Base-by-base conservation (phyloP, 2,113 vertebrate genomes). In the Lepus timidus region DNA sequence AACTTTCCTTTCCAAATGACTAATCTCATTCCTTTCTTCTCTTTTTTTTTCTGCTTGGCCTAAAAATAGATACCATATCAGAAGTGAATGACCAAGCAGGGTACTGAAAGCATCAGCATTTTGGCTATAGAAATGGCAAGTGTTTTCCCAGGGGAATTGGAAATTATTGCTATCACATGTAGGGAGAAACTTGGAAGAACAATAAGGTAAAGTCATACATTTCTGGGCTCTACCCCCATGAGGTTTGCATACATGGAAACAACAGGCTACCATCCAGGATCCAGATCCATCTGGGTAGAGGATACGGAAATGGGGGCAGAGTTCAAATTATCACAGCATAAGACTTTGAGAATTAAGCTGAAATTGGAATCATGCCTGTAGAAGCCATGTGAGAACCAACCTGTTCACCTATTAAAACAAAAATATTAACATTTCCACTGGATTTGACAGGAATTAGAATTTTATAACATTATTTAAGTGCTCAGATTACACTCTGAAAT, bases 111-210 rank as follows among this genome's bases (percentile, higher is more conserved):
- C 33, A 20, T 31, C 14, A 75, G 39, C 16, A 16, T 84, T 94
- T 36, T 49, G 49, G n/a, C 36, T 82, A 33, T 51, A 90, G 33
- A 90, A 90, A 25, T 64, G 39, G 75, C 81, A 90, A 58, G 44
- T 52, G 25, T 9, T 90, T 25, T 20, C 19, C 19, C 16, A 71
- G 68, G 16, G 16, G 25, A 61, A 75, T 44, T 87, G 52, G 65
- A 91, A 91, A 75, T 29, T 49, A 17, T 13, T 81, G 17, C 67
- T 16, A n/a, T 82, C 44, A 86, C 25, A 5, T 70, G 52, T 62
- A 52, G 36, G 29, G 76, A 87, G 49, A 78, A 93, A 78, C 64
- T 82, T 82, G 68, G 80, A 70, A 91, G 91, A 88, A 33, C 70
- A 62, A 3, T 73, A 25, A 49, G 12, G 9, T 52, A 33, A 93